phyloP scores from a whole-genome alignment of 2,888 invertebrate species.

The Mimachlamys varia region DNA sequence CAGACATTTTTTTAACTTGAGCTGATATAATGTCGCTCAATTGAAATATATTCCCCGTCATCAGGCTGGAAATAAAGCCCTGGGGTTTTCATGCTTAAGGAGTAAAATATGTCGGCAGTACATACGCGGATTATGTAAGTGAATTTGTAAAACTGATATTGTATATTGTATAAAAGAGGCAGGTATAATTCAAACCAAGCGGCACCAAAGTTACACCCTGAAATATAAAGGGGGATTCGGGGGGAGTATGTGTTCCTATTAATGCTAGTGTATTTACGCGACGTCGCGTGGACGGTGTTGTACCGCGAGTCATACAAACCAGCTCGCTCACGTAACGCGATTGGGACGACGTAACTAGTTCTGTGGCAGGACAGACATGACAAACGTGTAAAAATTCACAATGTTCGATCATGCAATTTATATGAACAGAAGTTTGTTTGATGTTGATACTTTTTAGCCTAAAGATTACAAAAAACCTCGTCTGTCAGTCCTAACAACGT shows the following conservation, averaged over 20 bases:
- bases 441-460: slow-evolving; percentile 15
- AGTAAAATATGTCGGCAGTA: background rate
- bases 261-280: background rate
- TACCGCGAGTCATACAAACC: background rate
- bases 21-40: background rate
- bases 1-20: background rate
- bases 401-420: slow-evolving; percentile 7
- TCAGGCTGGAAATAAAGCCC: background rate
- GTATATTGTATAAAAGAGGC: background rate
- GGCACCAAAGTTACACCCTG: background rate
- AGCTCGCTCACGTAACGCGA: slow-evolving; percentile 8
- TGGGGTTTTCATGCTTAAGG: background rate
- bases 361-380: background rate
- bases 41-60: background rate
- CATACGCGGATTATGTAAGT: background rate
- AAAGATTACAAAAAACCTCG: slow-evolving; percentile 8
- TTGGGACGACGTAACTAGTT: background rate
- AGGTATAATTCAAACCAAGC: background rate
- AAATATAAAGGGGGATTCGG: background rate
- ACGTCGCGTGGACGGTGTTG: background rate
- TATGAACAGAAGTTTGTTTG: slow-evolving; percentile 31
- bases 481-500: background rate
- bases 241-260: background rate
- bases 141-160: background rate
- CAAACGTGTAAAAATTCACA: slow-evolving; percentile 29